phyloP scores from a whole-genome alignment of 2,113 vertebrate genomes.

The Chamaetylas fuelleborni region DNA sequence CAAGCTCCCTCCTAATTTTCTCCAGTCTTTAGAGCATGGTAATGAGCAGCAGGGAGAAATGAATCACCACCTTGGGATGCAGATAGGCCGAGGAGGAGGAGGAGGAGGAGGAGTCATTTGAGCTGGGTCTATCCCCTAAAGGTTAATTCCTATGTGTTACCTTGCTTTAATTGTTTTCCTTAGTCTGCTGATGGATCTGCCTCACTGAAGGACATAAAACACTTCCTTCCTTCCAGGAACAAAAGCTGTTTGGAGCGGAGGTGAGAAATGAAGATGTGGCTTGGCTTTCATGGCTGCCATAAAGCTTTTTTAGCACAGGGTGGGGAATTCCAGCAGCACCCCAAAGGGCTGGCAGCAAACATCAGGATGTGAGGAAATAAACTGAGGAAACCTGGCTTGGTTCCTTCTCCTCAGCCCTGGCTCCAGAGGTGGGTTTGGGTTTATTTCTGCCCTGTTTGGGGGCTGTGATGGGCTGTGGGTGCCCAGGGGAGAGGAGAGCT shows the following conservation, averaged over 20 bases:
- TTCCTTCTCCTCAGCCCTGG: background rate
- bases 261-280: background rate
- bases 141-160: background rate
- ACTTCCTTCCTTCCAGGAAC: background rate
- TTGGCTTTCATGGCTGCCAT: background rate
- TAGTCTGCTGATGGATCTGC: background rate
- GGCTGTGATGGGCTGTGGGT: background rate
- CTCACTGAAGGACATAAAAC: background rate
- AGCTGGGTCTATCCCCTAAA: background rate
- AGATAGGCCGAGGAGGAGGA: background rate
- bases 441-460: background rate
- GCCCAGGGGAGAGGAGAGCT: background rate
- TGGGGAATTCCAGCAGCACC: background rate
- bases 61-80: background rate
- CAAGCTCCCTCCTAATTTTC: background rate
- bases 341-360: background rate
- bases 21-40: background rate
- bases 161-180: slow-evolving; percentile 29
- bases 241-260: background rate
- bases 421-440: background rate
- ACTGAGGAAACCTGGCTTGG: background rate
- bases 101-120: background rate
- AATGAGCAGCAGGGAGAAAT: background rate
- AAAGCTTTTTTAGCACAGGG: background rate
- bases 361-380: background rate